Evolutionary conservation across 2,797 vertebrate genomes (phyloP), one percentile per base, ranked within the genome.

Genomic region (Alosa sapidissima): DNA sequence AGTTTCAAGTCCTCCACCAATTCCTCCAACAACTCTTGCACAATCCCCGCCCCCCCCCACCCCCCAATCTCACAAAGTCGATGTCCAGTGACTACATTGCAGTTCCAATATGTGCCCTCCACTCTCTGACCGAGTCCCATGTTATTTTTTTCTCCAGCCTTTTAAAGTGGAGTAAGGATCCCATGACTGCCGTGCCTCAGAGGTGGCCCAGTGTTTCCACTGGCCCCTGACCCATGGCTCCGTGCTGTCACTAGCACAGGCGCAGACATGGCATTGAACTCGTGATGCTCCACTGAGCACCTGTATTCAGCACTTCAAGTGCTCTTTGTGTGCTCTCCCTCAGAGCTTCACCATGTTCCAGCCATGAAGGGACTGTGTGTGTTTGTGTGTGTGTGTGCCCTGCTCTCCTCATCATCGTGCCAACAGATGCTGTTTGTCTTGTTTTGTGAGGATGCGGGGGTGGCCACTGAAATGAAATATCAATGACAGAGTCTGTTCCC

Each of bases 391-490:
- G 8, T 11, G 10, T 19, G 33, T 72, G 24, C 65, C 60, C 24
- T 41, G 36, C 19, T 47, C 82, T 86, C 54, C 85, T 81, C 78
- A 84, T 49, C 19, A 83, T 86, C 51, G 81, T 4, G 87, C 88
- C 81, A 87, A 87, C 87, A 88, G 87, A 86, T 21, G 85, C 87
- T n/a, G 68, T 89, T 89, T 62, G 83, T 89, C 84, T 86, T 28
- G 54, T 85, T 14, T 85, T 41, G 65, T 41, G 68, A 88, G 89
- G 89, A 90, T 81, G 85, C 10, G 81, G 82, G 86, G 88, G 89
- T 60, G 86, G 87, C 82, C 86, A 82, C 68, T 81, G 36, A 86
- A 75, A 75, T 86, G 84, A 84, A 85, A 81, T 19, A 72, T 86
- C 84, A 82, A 21, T 87, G 89, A 84, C 88, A 58, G 87, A 85